Conservation (phyloP, 2,797 vertebrate species). For the Melanogrammus aeglefinus region DNA sequence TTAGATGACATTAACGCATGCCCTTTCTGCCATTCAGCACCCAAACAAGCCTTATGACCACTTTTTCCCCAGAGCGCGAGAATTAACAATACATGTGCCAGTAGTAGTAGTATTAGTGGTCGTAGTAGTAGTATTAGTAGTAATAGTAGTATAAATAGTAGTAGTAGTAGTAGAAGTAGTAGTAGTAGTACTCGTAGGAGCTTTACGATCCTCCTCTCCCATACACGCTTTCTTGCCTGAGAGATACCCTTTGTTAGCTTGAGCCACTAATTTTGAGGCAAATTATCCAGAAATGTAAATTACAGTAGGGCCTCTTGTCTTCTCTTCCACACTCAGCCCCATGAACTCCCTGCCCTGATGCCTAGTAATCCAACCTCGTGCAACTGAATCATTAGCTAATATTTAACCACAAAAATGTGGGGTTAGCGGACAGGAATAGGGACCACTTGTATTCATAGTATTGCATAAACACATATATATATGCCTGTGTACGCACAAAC, state of each 20-base stretch:
- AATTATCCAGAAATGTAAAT: conserved; percentile 75
- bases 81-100: too few species aligned
- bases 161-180: neutral
- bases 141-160: too few species aligned
- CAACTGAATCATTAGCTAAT: conserved; percentile 53
- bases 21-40: too few species aligned
- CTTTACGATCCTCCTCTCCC: too few species aligned
- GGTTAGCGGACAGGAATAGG: conserved; percentile 28
- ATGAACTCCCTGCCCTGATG: neutral
- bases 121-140: too few species aligned
- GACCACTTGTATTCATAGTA: conserved; percentile 41
- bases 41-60: conserved; percentile 11
- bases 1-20: too few species aligned
- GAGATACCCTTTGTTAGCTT: conserved; percentile 59
- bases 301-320: conserved; percentile 31
- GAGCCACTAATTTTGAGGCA: conserved; percentile 61
- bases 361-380: neutral
- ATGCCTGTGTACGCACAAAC: conserved; percentile 33
- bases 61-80: conserved; percentile 14
- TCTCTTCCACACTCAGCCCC: conserved; percentile 3
- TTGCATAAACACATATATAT: conserved; percentile 25
- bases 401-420: conserved; percentile 46
- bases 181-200: neutral
- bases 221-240: conserved; percentile 7
- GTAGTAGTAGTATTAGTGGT: too few species aligned